Conservation (phyloP, 2,888 invertebrate species). For the Phyto melanocephala region DNA sequence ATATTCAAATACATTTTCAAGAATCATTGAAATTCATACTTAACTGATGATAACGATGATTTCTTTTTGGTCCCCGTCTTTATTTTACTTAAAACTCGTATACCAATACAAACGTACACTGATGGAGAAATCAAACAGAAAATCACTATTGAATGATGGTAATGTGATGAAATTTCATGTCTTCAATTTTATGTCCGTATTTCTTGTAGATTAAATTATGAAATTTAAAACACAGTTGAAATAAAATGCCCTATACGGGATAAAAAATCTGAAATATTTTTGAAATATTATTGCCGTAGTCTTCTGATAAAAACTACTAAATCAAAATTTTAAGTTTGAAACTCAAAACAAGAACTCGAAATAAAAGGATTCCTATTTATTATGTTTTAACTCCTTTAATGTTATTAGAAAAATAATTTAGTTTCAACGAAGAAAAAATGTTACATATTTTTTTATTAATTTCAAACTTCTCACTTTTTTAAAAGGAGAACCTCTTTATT, state of each 20-base stretch:
- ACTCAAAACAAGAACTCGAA: too few species aligned
- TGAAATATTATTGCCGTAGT: background rate
- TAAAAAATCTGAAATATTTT: background rate
- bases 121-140: slow-evolving; percentile 13
- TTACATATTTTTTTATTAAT: too few species aligned
- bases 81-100: too few species aligned
- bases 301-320: too few species aligned
- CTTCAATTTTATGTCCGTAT: background rate
- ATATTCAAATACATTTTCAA: slow-evolving; percentile 47
- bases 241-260: background rate
- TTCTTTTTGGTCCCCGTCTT: background rate
- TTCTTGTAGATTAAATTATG: background rate
- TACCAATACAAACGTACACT: too few species aligned
- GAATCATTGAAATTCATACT: slow-evolving; percentile 34
- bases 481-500: too few species aligned
- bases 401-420: background rate
- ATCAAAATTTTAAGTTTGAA: too few species aligned
- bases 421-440: background rate
- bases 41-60: slow-evolving; percentile 5
- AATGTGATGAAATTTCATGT: background rate
- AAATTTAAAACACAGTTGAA: slow-evolving; percentile 8
- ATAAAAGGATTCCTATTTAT: too few species aligned
- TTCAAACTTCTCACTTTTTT: too few species aligned
- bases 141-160: background rate
- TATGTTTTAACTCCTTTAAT: too few species aligned